A percentile compares a stretch with the other conserved stretches of the same genome.
Evolutionary conservation across 2,113 vertebrate species (phyloP).

Genomic region (Nibea albiflora): DNA sequence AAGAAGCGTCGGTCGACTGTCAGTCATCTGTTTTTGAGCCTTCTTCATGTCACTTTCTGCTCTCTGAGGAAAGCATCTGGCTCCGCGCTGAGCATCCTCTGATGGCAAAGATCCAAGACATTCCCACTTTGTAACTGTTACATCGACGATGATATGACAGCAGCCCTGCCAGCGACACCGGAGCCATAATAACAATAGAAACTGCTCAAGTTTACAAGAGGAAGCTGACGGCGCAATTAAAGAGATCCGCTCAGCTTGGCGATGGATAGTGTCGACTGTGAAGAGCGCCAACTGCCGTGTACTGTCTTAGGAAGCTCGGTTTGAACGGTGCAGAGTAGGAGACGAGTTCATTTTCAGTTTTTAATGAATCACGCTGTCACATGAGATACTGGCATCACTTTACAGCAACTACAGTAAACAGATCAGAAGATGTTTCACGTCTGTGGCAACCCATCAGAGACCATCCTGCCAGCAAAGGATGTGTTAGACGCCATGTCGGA

Average conservation of each 20-base stretch:
- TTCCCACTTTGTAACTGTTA: not conserved
- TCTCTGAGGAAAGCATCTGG: conserved; percentile 17
- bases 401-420: not conserved
- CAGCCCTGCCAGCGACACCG: not conserved
- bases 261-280: not conserved
- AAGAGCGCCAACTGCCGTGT: not conserved
- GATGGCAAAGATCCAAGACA: not conserved
- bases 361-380: not conserved
- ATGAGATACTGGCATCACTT: not conserved
- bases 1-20: not conserved
- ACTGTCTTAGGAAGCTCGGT: no score
- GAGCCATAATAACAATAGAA: not conserved
- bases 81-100: not conserved
- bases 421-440: not conserved
- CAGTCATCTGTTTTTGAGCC: conserved; percentile 10
- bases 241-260: not conserved
- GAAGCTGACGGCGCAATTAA: not conserved
- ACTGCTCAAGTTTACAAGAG: conserved; percentile 25
- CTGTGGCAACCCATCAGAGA: no score
- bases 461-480: not conserved
- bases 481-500: no score
- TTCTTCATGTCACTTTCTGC: not conserved
- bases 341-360: not conserved
- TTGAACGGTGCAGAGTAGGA: no score
- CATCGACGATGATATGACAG: not conserved